Conservation (phyloP, 2,888 invertebrate species). For the Leptothorax acervorum region DNA sequence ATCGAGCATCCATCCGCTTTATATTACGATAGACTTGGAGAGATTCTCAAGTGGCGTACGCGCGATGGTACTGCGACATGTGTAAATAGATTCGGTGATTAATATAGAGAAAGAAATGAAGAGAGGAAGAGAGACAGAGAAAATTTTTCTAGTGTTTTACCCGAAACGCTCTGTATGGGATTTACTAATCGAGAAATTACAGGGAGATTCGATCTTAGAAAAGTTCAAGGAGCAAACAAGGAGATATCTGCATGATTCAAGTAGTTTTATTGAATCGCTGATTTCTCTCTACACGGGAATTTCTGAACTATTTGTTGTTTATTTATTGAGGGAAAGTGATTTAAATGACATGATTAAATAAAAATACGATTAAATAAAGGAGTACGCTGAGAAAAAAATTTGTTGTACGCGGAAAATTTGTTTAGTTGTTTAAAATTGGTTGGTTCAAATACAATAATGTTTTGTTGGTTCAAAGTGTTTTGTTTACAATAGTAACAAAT, state of each 20-base stretch:
- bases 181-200: not conserved
- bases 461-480: too few relatives aligned
- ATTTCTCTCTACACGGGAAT: not conserved
- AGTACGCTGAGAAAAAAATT: too few relatives aligned
- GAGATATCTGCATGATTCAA: not conserved
- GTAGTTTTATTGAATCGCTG: not conserved
- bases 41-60: constrained; percentile 13
- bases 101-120: not conserved
- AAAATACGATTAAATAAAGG: not conserved
- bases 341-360: not conserved
- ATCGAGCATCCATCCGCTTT: not conserved
- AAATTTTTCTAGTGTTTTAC: not conserved
- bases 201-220: not conserved
- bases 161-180: too few relatives aligned
- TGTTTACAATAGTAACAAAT: too few relatives aligned
- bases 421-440: too few relatives aligned
- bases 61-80: not conserved
- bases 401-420: too few relatives aligned
- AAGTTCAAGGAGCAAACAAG: not conserved
- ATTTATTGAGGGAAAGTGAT: not conserved
- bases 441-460: too few relatives aligned
- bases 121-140: not conserved
- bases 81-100: not conserved
- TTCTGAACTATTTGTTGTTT: not conserved
- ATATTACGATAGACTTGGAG: not conserved